Percentiles rank a stretch among this genome's conserved stretches.
phyloP scores from a whole-genome alignment of 2,797 vertebrate species.

The Buceros bicornis region DNA sequence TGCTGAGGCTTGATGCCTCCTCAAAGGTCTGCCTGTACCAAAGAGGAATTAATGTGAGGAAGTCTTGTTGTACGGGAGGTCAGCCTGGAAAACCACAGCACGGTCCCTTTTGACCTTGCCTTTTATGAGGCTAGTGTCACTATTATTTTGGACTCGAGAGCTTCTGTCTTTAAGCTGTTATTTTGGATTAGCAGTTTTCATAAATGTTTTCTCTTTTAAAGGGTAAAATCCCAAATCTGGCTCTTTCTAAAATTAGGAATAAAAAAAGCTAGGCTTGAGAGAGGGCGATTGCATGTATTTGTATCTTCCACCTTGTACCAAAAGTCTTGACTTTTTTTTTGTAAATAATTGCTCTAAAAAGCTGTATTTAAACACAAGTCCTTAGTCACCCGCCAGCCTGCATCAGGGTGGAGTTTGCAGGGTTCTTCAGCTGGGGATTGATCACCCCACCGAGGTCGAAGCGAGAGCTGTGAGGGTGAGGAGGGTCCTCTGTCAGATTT shows the following conservation, averaged over 20 bases:
- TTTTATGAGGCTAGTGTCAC: not conserved
- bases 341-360: accelerated
- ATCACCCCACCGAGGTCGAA: accelerated
- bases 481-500: not conserved
- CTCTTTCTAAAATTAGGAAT: not conserved
- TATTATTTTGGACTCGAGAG: accelerated
- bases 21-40: not conserved
- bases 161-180: not conserved
- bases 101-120: not conserved
- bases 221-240: not conserved
- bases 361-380: not conserved
- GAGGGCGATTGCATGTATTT: not conserved
- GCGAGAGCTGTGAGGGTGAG: accelerated
- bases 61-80: not conserved
- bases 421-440: accelerated
- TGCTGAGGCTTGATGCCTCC: not conserved
- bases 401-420: not conserved
- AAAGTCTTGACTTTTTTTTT: not conserved
- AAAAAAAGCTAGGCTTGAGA: not conserved
- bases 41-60: not conserved
- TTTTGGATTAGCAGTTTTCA: not conserved
- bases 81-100: not conserved
- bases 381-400: not conserved
- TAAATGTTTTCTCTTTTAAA: not conserved
- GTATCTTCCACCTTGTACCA: accelerated